Evolutionary conservation across 2,113 vertebrate species (phyloP), one percentile per base, ranked within the genome.

Genomic region (Cephalopholis sonnerati): DNA sequence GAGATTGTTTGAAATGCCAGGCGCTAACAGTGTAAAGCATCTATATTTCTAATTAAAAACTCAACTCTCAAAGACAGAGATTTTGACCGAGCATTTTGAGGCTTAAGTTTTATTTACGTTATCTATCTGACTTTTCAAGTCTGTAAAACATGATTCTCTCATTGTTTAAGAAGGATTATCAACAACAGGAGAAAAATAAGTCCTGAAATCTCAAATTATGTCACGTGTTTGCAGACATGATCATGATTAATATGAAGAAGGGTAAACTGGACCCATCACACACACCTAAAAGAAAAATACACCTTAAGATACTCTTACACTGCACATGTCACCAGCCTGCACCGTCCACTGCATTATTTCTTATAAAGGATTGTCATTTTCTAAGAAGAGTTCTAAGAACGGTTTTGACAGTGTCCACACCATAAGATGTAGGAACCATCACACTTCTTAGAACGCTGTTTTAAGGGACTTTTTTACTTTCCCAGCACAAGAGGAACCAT

Each of bases 231-330:
- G 46, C 32, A 48, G 44, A 77, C 29, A 59, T 5, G 3, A 54
- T 16, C 5, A n/a, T 48, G 70, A 59, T 54, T 73, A 70, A 80
- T 17, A 44, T 22, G 55, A 63, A 63, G 58, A 84, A 9, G 18
- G n/a, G 41, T 24, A 10, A 69, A 36, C 36, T 36, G 36, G 36
- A 62, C 1, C 65, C 68, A n/a, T 66, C 69, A 83, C 22, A 77
- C 51, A 70, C 80, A 77, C 0, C 29, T 6, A n/a, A 55, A 62
- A 16, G 74, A 77, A 74, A 79, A 87, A 87, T 41, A 51, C 36
- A 77, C 74, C 62, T 64, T 73, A 24, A 36, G 59, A 65, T 24
- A 53, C 25, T 73, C 39, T 24, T 2, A 48, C 62, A 55, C 55
- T 67, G 54, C 46, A 51, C 18, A 25, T 25, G 4, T 36, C 9